Base-by-base conservation (phyloP, 2,797 vertebrate genomes). In the Bradypus variegatus region DNA sequence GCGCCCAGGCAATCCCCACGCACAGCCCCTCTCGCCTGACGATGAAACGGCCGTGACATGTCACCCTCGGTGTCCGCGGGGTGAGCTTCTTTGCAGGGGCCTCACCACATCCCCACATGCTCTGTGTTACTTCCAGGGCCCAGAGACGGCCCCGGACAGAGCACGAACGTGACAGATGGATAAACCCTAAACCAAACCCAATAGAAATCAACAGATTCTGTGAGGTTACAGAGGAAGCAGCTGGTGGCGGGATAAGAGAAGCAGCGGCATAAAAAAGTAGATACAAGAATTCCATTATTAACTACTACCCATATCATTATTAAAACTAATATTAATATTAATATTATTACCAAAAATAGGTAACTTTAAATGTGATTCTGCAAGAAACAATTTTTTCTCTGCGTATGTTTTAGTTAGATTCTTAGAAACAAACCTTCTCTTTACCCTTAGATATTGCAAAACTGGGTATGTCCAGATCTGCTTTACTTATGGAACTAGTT, bases 301-400 rank as follows among this genome's bases (percentile, higher is more conserved):
- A 76, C n/a, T 84, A 41, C 12, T 23, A 25, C 16, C 29, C 6
- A 86, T 58, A 36, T 27, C 69, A 41, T 36, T 33, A 25, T 72
- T 10, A 85, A 67, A 60, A 76, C 29, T 31, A 53, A 45, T 25
- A 73, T 41, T 60, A 53, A 70, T 6, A 3, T 64, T 64, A 75
- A 69, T 41, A 31, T 53, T 72, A 70, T 77, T 23, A 69, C n/a
- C 8, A 27, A 38, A 53, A 48, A 45, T 70, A 65, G 27, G 36
- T 36, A 53, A 53, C 16, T 41, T 86, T 50, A 55, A 82, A 48
- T 73, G 31, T 72, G 58, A 76, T 38, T 85, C 36, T 72, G 29
- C 7, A 41, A 72, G 87, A 87, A 90, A 90, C 84, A 53, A 13
- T 31, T n/a, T 82, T 88, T 89, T 78, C 58, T 70, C 69, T 80